Percentiles rank a stretch among this genome's conserved stretches.
Conservation (phyloP, 2,113 vertebrate genomes). For the Eurystomus gularis region DNA sequence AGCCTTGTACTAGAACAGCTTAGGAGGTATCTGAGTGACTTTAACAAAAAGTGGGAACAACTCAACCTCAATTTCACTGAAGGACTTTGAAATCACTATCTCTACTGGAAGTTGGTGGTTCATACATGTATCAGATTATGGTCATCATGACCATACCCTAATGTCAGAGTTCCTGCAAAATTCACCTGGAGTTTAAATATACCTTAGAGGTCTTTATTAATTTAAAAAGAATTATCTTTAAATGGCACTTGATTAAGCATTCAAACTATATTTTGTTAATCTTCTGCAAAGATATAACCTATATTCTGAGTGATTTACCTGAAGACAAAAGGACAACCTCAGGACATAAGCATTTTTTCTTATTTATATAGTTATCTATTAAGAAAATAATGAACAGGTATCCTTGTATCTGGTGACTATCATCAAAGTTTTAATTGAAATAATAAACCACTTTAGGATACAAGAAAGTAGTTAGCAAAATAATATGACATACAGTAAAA, state of each 20-base stretch:
- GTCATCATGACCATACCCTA: neutral
- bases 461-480: neutral
- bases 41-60: neutral
- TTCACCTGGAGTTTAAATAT: neutral
- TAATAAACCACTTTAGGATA: neutral
- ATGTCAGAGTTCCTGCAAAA: neutral
- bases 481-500: neutral
- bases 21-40: neutral
- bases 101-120: neutral
- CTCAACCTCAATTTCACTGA: conserved; percentile 6
- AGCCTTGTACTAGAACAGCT: neutral
- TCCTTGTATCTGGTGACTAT: neutral
- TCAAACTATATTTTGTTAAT: neutral
- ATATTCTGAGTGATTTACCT: neutral
- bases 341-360: neutral
- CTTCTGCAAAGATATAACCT: neutral
- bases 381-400: neutral
- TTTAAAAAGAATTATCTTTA: neutral
- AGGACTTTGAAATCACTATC: neutral
- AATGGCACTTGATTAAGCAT: neutral
- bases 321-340: neutral
- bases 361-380: neutral
- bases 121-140: neutral
- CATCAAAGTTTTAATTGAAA: neutral
- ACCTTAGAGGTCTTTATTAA: fast-evolving